Evolutionary conservation across 1,140 invertebrate species (phyloP).

Genomic region (Drosophila novamexicana): DNA sequence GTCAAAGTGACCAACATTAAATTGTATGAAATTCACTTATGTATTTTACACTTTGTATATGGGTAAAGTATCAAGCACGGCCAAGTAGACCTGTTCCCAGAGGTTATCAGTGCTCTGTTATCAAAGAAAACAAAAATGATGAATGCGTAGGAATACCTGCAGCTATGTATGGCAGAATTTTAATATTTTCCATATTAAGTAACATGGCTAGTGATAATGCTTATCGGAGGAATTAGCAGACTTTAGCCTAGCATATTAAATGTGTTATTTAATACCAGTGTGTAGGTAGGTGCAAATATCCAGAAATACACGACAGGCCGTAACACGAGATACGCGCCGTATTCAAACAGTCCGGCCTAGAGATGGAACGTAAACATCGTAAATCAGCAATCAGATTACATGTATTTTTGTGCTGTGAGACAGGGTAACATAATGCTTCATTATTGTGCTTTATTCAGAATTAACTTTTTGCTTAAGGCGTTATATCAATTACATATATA

Average conservation of each 20-base stretch:
- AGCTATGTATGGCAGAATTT: slow-evolving; percentile 3
- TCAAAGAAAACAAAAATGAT: slow-evolving; percentile 6
- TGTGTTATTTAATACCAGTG: neutral
- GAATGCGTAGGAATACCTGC: neutral
- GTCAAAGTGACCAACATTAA: neutral
- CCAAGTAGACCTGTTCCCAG: neutral
- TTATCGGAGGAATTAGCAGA: slow-evolving; percentile 52
- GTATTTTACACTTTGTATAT: too few species aligned
- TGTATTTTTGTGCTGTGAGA: neutral
- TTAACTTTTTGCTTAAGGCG: slow-evolving; percentile 52
- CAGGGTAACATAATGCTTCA: neutral
- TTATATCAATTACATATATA: slow-evolving; percentile 24
- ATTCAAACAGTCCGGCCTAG: neutral
- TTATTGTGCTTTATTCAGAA: slow-evolving; percentile 72
- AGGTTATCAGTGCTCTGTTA: slow-evolving; percentile 3
- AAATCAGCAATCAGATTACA: slow-evolving; percentile 1
- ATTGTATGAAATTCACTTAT: too few species aligned
- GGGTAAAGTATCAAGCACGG: too few species aligned
- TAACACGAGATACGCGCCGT: neutral
- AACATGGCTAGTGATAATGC: slow-evolving; percentile 43
- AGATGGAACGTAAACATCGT: neutral
- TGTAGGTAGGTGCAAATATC: slow-evolving; percentile 9
- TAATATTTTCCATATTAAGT: neutral
- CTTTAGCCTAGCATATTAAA: slow-evolving; percentile 8
- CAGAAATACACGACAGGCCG: slow-evolving; percentile 1